Evolutionary conservation across 2,113 vertebrate species (phyloP).

Genomic region (Saiga tatarica): DNA sequence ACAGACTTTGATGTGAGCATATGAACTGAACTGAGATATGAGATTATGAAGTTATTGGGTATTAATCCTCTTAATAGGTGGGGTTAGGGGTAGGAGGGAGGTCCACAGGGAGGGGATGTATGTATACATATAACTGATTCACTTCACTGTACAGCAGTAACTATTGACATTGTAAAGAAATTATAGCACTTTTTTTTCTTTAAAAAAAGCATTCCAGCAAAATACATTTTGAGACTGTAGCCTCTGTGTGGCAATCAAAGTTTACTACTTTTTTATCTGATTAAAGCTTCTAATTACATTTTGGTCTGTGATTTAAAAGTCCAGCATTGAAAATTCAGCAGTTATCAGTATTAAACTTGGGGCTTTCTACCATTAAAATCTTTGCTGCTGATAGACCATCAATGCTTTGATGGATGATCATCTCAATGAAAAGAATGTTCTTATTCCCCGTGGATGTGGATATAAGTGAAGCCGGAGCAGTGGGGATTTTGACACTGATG

Average conservation of each 20-base stretch:
- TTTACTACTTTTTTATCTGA: slow-evolving; percentile 24
- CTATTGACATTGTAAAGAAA: background rate
- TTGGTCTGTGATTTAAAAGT: background rate
- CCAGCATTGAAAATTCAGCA: background rate
- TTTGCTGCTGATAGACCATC: background rate
- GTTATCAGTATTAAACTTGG: background rate
- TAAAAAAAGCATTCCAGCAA: background rate
- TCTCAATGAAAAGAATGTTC: background rate
- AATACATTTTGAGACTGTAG: background rate
- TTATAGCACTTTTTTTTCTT: background rate
- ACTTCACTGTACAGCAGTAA: background rate
- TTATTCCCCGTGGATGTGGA: background rate
- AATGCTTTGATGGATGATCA: background rate
- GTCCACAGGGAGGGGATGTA: background rate
- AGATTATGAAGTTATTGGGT: background rate
- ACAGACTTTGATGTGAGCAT: background rate
- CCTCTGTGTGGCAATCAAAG: background rate
- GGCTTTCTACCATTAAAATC: background rate
- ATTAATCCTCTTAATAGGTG: background rate
- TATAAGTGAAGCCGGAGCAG: background rate
- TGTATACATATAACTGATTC: background rate
- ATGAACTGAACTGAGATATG: background rate
- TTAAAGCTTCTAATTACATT: slow-evolving; percentile 12
- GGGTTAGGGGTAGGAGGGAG: background rate
- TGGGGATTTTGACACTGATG: background rate